These are phyloP conservation scores for Anagyrus pseudococci DNA, from an alignment of 2,888 invertebrate species.

Conservation along the genomic window DNA sequence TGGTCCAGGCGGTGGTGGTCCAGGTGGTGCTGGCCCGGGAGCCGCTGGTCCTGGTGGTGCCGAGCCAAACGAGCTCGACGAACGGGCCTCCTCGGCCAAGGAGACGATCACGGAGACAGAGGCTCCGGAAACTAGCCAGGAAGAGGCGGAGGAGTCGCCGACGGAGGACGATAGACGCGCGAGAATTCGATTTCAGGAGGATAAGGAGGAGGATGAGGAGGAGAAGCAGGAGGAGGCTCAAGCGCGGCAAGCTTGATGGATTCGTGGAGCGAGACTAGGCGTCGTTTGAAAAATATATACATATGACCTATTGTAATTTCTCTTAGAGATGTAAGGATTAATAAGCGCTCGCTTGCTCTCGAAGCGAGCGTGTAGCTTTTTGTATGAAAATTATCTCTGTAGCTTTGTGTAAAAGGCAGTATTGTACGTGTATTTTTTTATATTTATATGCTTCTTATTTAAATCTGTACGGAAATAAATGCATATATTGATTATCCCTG, in stretches of 20 bases:
- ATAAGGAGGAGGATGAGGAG: neutral
- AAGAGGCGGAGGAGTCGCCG: neutral
- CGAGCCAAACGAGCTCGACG: slow-evolving; percentile 5
- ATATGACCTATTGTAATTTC: too few species aligned
- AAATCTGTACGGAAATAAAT: too few species aligned
- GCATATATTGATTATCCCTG: too few species aligned
- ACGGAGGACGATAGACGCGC: neutral
- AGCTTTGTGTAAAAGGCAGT: too few species aligned
- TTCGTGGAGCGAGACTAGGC: too few species aligned
- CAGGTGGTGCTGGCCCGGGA: slow-evolving; percentile 3
- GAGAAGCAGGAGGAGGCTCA: neutral
- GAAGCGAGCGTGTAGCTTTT: too few species aligned
- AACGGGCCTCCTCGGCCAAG: slow-evolving; percentile 22
- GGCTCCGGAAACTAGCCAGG: neutral
- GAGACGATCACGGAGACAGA: slow-evolving; percentile 3
- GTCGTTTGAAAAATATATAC: too few species aligned
- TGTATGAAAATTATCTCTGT: too few species aligned
- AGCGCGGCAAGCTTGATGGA: neutral
- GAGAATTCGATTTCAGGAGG: neutral
- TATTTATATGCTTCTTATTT: too few species aligned
- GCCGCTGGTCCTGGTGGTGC: neutral
- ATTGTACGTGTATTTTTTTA: too few species aligned
- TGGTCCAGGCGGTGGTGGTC: slow-evolving; percentile 1
- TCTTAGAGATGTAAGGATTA: too few species aligned
- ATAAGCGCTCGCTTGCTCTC: too few species aligned